Evolutionary conservation across 2,888 invertebrate genomes (phyloP).

Genomic region (Enchytraeus crypticus): DNA sequence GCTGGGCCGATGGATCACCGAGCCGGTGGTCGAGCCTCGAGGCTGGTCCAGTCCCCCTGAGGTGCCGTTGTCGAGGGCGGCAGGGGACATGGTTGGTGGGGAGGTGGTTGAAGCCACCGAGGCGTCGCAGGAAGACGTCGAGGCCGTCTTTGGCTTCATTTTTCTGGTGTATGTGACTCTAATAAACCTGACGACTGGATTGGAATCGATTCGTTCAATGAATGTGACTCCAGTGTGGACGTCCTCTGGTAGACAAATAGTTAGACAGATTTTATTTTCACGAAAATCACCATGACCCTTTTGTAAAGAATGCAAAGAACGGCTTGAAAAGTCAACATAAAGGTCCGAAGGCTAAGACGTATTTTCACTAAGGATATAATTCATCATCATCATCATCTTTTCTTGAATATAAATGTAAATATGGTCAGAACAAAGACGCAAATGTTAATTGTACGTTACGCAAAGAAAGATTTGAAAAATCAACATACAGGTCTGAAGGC

Average conservation of each 20-base stretch:
- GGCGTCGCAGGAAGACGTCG: background rate
- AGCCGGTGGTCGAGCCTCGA: constrained; percentile 2
- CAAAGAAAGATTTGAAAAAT: too few species aligned
- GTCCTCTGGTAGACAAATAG: constrained; percentile 15
- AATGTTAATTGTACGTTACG: too few species aligned
- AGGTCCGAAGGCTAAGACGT: too few species aligned
- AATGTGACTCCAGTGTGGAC: constrained; percentile 29
- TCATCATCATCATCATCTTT: too few species aligned
- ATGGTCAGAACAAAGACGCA: too few species aligned
- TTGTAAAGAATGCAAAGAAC: too few species aligned
- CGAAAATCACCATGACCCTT: too few species aligned
- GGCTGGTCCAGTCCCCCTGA: background rate
- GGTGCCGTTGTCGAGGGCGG: constrained; percentile 34
- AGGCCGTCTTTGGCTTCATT: background rate
- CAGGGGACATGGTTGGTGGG: constrained; percentile 19
- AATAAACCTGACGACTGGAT: constrained; percentile 23
- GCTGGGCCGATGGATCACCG: background rate
- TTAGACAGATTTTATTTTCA: too few species aligned
- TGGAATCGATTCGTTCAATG: constrained; percentile 26
- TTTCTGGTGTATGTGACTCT: constrained; percentile 24
- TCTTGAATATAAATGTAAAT: too few species aligned
- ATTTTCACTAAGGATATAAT: too few species aligned
- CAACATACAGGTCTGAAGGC: too few species aligned
- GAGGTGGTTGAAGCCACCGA: constrained; percentile 34
- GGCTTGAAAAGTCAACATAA: too few species aligned